Evolutionary conservation across 1,140 invertebrate genomes (phyloP).

Genomic region (Hyposmocoma kahamanoa): DNA sequence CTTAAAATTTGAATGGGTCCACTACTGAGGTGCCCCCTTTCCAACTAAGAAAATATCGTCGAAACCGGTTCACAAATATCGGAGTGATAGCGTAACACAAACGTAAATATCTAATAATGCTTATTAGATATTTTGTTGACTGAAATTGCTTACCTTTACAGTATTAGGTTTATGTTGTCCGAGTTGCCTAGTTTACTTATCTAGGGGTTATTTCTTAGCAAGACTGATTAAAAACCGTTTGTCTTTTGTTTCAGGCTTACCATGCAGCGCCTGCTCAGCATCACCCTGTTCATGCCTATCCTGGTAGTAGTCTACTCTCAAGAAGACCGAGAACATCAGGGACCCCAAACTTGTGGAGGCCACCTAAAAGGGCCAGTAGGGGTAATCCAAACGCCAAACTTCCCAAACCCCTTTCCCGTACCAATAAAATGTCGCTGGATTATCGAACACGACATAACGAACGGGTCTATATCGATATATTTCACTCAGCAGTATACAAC

Average conservation of each 20-base stretch:
- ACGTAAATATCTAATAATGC: too few species aligned
- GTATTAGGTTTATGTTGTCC: too few species aligned
- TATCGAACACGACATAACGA: conserved; percentile 82
- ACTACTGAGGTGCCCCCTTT: too few species aligned
- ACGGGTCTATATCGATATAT: conserved; percentile 86
- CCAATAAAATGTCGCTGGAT: conserved; percentile 91
- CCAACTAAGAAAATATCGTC: too few species aligned
- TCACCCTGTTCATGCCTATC: conserved; percentile 44
- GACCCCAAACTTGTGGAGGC: conserved; percentile 76
- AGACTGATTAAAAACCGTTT: background rate
- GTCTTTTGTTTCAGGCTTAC: conserved; percentile 49
- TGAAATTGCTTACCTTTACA: too few species aligned
- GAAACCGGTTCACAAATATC: too few species aligned
- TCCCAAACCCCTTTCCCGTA: conserved; percentile 84
- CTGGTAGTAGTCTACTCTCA: conserved; percentile 31
- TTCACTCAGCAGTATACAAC: conserved; percentile 91
- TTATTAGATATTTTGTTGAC: too few species aligned
- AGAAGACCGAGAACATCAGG: conserved; percentile 45
- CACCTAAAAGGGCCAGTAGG: conserved; percentile 77
- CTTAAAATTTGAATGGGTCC: too few species aligned
- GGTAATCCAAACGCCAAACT: conserved; percentile 86
- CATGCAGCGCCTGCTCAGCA: conserved; percentile 37
- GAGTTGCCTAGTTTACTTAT: too few species aligned
- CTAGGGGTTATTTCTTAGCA: background rate
- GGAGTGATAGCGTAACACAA: too few species aligned